A percentile compares a stretch with the other conserved stretches of the same genome.
These are phyloP conservation scores for Drepana arcuata DNA, from an alignment of 1,140 invertebrate genomes.

Conservation along the genomic window DNA sequence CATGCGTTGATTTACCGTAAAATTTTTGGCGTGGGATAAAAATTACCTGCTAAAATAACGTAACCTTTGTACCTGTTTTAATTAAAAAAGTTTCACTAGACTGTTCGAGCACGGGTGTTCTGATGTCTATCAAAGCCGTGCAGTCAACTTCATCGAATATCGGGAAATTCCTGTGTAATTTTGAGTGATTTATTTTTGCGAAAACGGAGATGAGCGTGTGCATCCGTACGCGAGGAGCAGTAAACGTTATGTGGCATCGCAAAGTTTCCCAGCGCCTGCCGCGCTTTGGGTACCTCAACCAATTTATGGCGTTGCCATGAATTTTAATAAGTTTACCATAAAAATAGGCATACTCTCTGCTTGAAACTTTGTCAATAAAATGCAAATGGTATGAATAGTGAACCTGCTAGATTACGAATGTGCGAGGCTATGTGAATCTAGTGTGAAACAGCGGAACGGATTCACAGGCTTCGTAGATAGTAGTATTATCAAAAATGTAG, in stretches of 20 bases:
- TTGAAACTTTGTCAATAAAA: constrained; percentile 65
- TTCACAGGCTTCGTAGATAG: no score
- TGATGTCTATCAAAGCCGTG: no score
- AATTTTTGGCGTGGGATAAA: constrained; percentile 1
- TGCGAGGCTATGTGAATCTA: constrained; percentile 12
- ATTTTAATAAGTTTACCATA: constrained; percentile 68
- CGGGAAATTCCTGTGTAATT: no score
- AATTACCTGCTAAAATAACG: constrained; percentile 9
- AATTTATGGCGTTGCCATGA: constrained; percentile 56
- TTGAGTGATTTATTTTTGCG: no score
- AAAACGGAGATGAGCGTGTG: no score
- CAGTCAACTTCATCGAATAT: no score
- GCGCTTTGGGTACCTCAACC: constrained; percentile 39
- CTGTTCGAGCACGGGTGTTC: constrained; percentile 10
- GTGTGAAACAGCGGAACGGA: no score
- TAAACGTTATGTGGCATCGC: no score
- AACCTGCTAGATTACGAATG: constrained; percentile 25
- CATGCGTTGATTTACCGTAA: constrained; percentile 6
- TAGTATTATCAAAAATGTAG: no score
- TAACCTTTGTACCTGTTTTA: constrained; percentile 8
- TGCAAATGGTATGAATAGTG: constrained; percentile 60
- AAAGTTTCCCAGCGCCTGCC: constrained; percentile 35
- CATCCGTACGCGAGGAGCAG: no score
- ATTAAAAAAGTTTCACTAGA: constrained; percentile 13
- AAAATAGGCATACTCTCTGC: constrained; percentile 60